phyloP scores from a whole-genome alignment of 2,113 vertebrate genomes.

The Oophaga pumilio region DNA sequence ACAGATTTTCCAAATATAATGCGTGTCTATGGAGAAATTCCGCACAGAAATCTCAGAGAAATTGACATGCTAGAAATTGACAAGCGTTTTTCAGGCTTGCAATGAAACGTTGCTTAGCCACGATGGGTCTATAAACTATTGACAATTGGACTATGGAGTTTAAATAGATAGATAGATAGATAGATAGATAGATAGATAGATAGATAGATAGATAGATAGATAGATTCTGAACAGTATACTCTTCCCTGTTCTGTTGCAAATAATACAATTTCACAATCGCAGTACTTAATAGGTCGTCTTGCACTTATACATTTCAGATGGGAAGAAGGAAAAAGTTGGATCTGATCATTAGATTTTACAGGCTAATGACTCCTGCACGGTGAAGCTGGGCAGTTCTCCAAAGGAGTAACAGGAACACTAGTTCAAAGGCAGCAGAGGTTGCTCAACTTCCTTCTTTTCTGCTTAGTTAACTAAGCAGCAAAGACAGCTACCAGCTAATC shows the following conservation, averaged over 20 bases:
- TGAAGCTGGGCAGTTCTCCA: constrained; percentile 76
- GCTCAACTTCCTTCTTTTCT: constrained; percentile 75
- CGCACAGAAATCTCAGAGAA: too few species aligned
- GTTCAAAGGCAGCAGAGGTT: constrained; percentile 78
- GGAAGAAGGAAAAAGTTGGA: neutral
- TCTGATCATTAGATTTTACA: neutral
- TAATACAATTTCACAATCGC: neutral
- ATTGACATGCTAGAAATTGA: too few species aligned
- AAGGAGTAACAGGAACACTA: constrained; percentile 72
- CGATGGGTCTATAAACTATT: too few species aligned
- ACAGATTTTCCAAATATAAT: too few species aligned
- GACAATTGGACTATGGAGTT: too few species aligned
- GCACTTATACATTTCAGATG: neutral
- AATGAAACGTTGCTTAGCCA: too few species aligned
- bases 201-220: too few species aligned
- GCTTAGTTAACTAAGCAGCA: constrained; percentile 58
- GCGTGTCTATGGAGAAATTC: too few species aligned
- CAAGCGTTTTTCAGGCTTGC: too few species aligned
- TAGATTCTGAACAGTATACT: neutral
- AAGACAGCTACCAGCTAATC: constrained; percentile 20
- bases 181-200: too few species aligned
- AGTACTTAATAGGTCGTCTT: neutral
- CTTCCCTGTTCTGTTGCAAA: neutral
- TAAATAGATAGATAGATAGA: too few species aligned
- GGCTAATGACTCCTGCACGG: constrained; percentile 61